Conservation (phyloP, 2,797 vertebrate species). For the Fistularia tabacaria region DNA sequence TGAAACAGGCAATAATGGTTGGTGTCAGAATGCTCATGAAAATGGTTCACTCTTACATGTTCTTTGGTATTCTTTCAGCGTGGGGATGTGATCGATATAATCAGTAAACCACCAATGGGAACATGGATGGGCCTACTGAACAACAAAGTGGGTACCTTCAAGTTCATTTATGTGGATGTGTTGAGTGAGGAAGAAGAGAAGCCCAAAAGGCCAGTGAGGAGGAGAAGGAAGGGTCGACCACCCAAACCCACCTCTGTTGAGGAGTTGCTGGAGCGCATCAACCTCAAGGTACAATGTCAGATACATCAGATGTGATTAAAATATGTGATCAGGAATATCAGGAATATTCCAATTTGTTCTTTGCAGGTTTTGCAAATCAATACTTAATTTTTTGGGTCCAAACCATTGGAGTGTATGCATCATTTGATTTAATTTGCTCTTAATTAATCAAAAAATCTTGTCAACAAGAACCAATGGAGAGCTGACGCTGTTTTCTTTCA, state of each 20-base stretch:
- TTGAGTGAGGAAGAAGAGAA: constrained; percentile 93
- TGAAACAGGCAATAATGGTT: too few relatives aligned
- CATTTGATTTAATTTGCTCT: too few relatives aligned
- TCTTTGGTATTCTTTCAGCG: constrained; percentile 69
- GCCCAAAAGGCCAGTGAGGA: constrained; percentile 87
- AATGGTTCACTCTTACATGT: neutral
- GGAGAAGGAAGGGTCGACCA: constrained; percentile 86
- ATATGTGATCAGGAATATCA: neutral
- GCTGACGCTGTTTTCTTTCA: too few relatives aligned
- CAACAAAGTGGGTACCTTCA: constrained; percentile 99
- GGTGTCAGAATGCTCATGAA: neutral
- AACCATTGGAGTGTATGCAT: too few relatives aligned
- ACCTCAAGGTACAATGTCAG: constrained; percentile 80
- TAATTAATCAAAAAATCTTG: too few relatives aligned
- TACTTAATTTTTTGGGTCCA: too few relatives aligned
- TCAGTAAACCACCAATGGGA: constrained; percentile 98
- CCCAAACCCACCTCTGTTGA: constrained; percentile 96
- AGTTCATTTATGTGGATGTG: constrained; percentile 98
- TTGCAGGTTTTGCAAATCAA: too few relatives aligned
- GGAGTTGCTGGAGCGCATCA: constrained; percentile 93
- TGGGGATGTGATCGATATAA: constrained; percentile 97
- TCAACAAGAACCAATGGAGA: too few relatives aligned
- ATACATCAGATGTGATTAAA: constrained; percentile 18
- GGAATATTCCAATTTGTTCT: too few relatives aligned
- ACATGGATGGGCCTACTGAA: constrained; percentile 99